A percentile compares a stretch with the other conserved stretches of the same genome.
phyloP scores from a whole-genome alignment of 2,888 invertebrate genomes.

The Tiphia femorata region DNA sequence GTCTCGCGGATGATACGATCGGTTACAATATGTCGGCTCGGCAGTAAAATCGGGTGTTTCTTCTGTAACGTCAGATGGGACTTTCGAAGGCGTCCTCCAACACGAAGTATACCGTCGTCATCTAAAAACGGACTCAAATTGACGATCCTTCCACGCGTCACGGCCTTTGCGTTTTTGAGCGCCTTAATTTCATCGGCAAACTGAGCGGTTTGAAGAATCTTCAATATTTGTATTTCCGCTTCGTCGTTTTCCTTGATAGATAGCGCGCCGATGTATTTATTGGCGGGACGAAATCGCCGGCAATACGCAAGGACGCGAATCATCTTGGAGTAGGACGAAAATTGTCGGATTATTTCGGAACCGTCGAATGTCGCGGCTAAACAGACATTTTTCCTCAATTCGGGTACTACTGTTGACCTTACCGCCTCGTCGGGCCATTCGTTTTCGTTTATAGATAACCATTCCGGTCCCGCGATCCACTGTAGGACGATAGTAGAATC shows the following conservation, averaged over 20 bases:
- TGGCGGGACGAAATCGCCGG: background rate
- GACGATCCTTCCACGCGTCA: background rate
- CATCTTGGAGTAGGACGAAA: background rate
- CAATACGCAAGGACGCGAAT: background rate
- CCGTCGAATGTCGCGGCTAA: too few relatives aligned
- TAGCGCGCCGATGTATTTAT: background rate
- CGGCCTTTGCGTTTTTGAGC: background rate
- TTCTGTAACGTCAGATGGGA: constrained; percentile 13
- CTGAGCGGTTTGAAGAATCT: background rate
- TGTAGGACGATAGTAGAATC: background rate
- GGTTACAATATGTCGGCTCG: constrained; percentile 13
- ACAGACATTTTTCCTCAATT: background rate
- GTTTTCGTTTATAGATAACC: background rate
- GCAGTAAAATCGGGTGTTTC: too few relatives aligned
- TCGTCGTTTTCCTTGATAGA: background rate
- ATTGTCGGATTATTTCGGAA: background rate
- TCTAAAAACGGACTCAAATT: background rate
- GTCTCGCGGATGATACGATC: constrained; percentile 16
- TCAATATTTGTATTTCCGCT: background rate
- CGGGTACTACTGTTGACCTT: background rate
- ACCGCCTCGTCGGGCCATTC: background rate
- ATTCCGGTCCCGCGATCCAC: background rate
- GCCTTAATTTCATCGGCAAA: background rate
- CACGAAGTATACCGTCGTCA: constrained; percentile 15
- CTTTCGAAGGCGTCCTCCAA: constrained; percentile 25